Evolutionary conservation across 2,888 invertebrate species (phyloP).

Genomic region (Epinotia nisella): DNA sequence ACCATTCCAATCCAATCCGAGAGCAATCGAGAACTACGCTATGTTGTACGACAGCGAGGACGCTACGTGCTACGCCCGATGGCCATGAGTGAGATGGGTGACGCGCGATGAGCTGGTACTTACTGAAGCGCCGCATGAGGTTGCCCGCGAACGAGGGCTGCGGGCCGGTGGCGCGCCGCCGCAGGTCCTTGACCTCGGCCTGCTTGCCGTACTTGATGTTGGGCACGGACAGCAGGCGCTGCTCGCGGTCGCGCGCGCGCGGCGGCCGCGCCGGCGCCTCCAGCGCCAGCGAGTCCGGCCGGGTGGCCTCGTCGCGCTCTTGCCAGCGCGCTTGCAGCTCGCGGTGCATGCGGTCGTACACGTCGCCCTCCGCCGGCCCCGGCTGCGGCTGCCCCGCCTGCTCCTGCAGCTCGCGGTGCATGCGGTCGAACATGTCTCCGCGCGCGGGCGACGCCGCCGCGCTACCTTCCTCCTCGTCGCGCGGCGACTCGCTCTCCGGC

Average conservation of each 20-base stretch:
- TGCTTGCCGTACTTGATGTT: conserved; percentile 86
- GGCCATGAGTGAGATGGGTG: conserved; percentile 60
- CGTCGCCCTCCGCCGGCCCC: conserved; percentile 49
- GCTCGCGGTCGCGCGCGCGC: conserved; percentile 78
- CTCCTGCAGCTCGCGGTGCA: conserved; percentile 65
- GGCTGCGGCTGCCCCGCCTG: conserved; percentile 56
- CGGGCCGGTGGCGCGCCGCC: conserved; percentile 78
- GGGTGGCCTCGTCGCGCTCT: conserved; percentile 67
- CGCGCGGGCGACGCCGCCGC: conserved; percentile 69
- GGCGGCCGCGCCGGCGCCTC: conserved; percentile 67
- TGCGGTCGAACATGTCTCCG: conserved; percentile 71
- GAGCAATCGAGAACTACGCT: conserved; percentile 66
- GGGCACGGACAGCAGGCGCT: conserved; percentile 90
- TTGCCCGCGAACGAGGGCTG: conserved; percentile 88
- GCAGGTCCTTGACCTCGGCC: conserved; percentile 82
- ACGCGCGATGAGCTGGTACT: conserved; percentile 81
- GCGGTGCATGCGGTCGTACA: conserved; percentile 51
- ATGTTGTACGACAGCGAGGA: conserved; percentile 58
- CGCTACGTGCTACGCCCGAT: conserved; percentile 33
- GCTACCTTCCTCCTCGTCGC: conserved; percentile 60
- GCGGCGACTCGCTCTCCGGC: conserved; percentile 59
- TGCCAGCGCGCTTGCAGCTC: conserved; percentile 74
- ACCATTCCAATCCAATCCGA: conserved; percentile 74
- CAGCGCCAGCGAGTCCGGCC: conserved; percentile 88
- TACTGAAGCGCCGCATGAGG: conserved; percentile 94